Percentiles rank a stretch among this genome's conserved stretches.
These are phyloP conservation scores for Parelbella ahira DNA, from an alignment of 2,888 invertebrate genomes.

Conservation along the genomic window DNA sequence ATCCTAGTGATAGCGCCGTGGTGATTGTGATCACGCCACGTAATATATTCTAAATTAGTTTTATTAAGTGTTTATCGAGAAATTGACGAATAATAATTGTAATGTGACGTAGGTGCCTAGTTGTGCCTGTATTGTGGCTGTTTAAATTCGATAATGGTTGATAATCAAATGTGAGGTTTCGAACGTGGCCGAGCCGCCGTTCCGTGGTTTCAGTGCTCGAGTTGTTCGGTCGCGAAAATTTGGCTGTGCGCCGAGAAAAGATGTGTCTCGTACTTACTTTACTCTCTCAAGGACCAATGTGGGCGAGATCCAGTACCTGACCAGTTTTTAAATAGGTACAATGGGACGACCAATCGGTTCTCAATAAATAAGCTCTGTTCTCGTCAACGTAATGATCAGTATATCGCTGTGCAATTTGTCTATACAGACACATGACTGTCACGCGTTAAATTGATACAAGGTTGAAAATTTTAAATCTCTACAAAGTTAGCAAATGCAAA, in stretches of 20 bases:
- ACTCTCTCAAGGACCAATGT: slow-evolving; percentile 25
- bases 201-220: slow-evolving; percentile 5
- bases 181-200: slow-evolving; percentile 4
- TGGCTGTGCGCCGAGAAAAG: slow-evolving; percentile 7
- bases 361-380: slow-evolving; percentile 7
- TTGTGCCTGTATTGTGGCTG: slow-evolving; percentile 12
- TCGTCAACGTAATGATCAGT: slow-evolving; percentile 6
- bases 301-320: slow-evolving; percentile 19
- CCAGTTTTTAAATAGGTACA: slow-evolving; percentile 14
- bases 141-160: slow-evolving; percentile 1
- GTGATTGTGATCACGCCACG: slow-evolving; percentile 1
- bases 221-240: slow-evolving; percentile 5
- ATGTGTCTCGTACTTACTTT: slow-evolving; percentile 9
- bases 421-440: too few relatives aligned
- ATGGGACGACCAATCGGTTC: slow-evolving; percentile 3
- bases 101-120: slow-evolving; percentile 7
- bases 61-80: slow-evolving; percentile 14
- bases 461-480: too few relatives aligned
- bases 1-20: slow-evolving; percentile 16
- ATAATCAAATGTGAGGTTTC: slow-evolving; percentile 20
- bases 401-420: too few relatives aligned
- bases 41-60: slow-evolving; percentile 24
- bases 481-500: too few relatives aligned
- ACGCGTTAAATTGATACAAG: too few relatives aligned
- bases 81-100: slow-evolving; percentile 12